Conservation (phyloP, 2,113 vertebrate species). For the Anas platyrhynchos region DNA sequence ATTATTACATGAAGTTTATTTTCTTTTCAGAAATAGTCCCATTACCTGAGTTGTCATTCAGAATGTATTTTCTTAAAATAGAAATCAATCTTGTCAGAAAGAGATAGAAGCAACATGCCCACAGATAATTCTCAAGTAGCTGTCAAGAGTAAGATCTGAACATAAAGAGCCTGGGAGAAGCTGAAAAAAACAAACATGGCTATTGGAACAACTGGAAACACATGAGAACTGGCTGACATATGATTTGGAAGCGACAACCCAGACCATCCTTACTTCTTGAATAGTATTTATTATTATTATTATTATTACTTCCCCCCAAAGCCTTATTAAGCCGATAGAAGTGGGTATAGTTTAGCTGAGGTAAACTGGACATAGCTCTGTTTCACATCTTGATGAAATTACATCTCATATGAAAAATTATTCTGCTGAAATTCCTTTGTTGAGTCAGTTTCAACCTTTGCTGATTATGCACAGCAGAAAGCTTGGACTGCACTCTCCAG, state of each 20-base stretch:
- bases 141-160: neutral
- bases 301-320: neutral
- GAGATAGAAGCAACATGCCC: neutral
- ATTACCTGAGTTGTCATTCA: neutral
- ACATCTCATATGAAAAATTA: neutral
- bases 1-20: neutral
- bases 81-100: neutral
- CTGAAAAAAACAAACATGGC: neutral
- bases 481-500: neutral
- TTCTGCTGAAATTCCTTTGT: neutral
- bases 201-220: neutral
- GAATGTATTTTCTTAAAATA: constrained; percentile 18
- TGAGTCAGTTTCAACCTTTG: neutral
- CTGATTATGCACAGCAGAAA: neutral
- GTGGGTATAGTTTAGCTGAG: neutral
- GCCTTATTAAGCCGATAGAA: neutral
- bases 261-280: neutral
- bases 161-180: neutral
- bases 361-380: neutral
- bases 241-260: neutral
- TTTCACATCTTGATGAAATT: neutral
- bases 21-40: neutral
- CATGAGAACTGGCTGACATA: neutral
- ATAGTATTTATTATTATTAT: neutral
- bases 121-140: neutral